Base-by-base conservation (phyloP, 2,797 vertebrate species). In the Pyrrhura leucotis region DNA sequence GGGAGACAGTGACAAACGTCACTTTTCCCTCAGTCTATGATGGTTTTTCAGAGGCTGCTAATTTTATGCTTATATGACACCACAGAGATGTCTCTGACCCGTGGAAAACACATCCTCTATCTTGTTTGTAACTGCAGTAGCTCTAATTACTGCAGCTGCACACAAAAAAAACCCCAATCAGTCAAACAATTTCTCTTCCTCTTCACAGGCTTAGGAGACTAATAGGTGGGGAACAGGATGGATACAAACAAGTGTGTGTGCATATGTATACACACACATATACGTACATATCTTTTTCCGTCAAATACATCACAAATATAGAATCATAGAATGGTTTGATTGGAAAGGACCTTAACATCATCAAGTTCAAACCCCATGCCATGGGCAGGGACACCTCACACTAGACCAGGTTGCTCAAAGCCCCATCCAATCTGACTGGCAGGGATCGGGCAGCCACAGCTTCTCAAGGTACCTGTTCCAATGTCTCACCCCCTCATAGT, bases 241-340 rank as follows among this genome's bases (percentile, higher is more conserved):
- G 10, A 21, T 63, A 20, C 18, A 73, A 35, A 69, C 7, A 9
- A 8, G 1, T n/a, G 28, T 15, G 10, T 26, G 37, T 51, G 40
- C 12, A 18, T 76, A 47, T 14, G 2, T 33, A 7, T 56, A 42
- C n/a, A 48, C 12, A 59, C 16, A 7, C 0, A 0, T 6, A 9
- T 25, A 31, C 0, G 0, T 80, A 13, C 7, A 1, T 75, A 48
- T 2, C 16, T 45, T 90, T 86, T 88, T 18, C 42, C 20, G 50
- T n/a, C 13, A 62, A 62, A 78, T 29, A 12, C 4, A 23, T 72
- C 7, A 44, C 1, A 14, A 86, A 47, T 59, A 56, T 4, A 31
- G 74, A 85, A 37, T 56, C 13, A 33, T 7, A 33, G 21, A 33
- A 56, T 56, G 54, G n/a, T 56, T 56, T 33, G 21, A 23, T 56